Percentiles rank a stretch among this genome's conserved stretches.
Conservation (phyloP, 2,113 vertebrate species). For the Cepphus grylle region DNA sequence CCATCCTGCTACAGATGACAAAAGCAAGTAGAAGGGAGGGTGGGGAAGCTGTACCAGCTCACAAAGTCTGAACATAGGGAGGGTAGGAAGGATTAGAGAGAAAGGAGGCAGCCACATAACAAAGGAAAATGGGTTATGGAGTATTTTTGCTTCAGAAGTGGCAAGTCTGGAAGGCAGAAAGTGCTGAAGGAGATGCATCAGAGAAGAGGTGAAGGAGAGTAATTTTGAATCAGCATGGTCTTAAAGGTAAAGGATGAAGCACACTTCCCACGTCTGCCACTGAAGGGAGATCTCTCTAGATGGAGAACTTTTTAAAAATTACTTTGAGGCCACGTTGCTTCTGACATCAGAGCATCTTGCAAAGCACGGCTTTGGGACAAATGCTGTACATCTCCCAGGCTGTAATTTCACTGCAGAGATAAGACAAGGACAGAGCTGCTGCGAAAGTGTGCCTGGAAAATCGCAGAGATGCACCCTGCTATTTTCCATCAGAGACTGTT, state of each 20-base stretch:
- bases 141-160: not conserved
- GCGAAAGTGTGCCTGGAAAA: not conserved
- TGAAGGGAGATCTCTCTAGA: not conserved
- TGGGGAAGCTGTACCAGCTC: not conserved
- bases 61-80: not conserved
- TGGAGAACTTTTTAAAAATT: not conserved
- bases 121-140: not conserved
- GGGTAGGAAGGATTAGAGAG: not conserved
- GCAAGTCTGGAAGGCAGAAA: not conserved
- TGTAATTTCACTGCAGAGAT: not conserved
- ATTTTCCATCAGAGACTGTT: not conserved
- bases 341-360: not conserved
- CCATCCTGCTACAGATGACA: not conserved
- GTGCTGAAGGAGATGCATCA: not conserved
- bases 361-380: not conserved
- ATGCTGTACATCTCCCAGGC: not conserved
- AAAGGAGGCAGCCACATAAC: not conserved
- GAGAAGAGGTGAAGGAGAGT: not conserved
- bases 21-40: not conserved
- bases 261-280: not conserved
- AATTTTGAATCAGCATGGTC: not conserved
- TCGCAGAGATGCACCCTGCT: not conserved
- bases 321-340: not conserved
- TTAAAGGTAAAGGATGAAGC: not conserved
- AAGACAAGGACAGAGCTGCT: not conserved